A percentile compares a stretch with the other conserved stretches of the same genome.
These are phyloP conservation scores for Drosophila anceps DNA, from an alignment of 2,888 invertebrate genomes.

Conservation along the genomic window DNA sequence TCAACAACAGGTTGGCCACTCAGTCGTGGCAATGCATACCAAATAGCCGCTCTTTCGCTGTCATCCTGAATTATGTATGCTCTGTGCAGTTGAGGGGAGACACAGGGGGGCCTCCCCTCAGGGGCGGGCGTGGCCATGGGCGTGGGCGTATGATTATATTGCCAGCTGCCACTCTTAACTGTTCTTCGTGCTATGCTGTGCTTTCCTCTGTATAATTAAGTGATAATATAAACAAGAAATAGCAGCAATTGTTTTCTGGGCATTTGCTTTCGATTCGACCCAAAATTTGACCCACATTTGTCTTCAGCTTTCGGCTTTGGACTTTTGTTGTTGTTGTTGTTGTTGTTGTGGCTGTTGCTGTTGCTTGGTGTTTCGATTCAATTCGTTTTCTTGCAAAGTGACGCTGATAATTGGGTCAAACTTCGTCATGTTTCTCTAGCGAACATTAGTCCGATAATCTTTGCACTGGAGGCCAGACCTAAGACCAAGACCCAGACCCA, in stretches of 20 bases:
- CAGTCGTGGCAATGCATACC: slow-evolving; percentile 32
- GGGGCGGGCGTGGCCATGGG: background rate
- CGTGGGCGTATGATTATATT: slow-evolving; percentile 12
- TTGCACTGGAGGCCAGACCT: slow-evolving; percentile 22
- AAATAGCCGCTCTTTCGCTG: slow-evolving; percentile 23
- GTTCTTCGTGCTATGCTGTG: slow-evolving; percentile 22
- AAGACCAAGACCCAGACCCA: background rate
- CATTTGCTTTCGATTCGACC: slow-evolving; percentile 49
- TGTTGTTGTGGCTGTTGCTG: background rate
- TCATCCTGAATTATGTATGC: slow-evolving; percentile 12
- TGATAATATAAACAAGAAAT: slow-evolving; percentile 55
- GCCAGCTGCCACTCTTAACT: slow-evolving; percentile 14
- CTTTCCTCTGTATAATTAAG: slow-evolving; percentile 31
- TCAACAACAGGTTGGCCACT: slow-evolving; percentile 46
- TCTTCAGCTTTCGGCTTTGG: slow-evolving; percentile 27
- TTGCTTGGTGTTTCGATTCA: slow-evolving; percentile 40
- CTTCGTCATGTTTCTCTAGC: slow-evolving; percentile 21
- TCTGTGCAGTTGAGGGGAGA: background rate
- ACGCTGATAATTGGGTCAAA: slow-evolving; percentile 50
- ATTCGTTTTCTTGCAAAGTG: slow-evolving; percentile 49
- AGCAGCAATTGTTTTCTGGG: slow-evolving; percentile 43
- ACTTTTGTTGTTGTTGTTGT: background rate
- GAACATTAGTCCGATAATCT: slow-evolving; percentile 51
- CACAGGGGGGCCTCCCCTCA: too few species aligned
- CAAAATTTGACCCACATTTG: slow-evolving; percentile 39